Conservation (phyloP, 2,888 invertebrate species). For the Tiliacea citrago region DNA sequence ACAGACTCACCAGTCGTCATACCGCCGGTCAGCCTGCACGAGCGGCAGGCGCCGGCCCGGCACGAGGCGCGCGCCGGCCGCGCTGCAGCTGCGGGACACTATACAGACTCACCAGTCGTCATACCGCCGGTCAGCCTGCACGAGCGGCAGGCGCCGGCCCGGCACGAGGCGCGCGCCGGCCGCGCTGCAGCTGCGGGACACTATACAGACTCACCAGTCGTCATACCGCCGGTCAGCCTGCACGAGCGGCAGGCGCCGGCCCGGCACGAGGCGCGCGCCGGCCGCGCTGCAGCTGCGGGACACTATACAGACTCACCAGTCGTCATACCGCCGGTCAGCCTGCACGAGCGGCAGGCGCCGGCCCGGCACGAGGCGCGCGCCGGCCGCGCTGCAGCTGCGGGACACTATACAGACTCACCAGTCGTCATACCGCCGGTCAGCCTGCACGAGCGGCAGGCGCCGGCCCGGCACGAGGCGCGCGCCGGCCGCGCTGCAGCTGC, state of each 20-base stretch:
- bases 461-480: slow-evolving; percentile 94
- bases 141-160: slow-evolving; percentile 89
- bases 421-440: slow-evolving; percentile 90
- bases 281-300: no score
- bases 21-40: slow-evolving; percentile 83
- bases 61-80: slow-evolving; percentile 93
- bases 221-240: slow-evolving; percentile 88
- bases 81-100: no score
- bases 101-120: slow-evolving; percentile 92
- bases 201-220: slow-evolving; percentile 92
- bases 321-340: slow-evolving; percentile 88
- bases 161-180: slow-evolving; percentile 94
- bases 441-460: slow-evolving; percentile 82
- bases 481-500: no score
- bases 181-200: no score
- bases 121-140: slow-evolving; percentile 85
- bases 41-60: slow-evolving; percentile 91
- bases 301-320: slow-evolving; percentile 92
- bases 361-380: slow-evolving; percentile 94
- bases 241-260: slow-evolving; percentile 87
- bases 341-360: slow-evolving; percentile 85
- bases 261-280: slow-evolving; percentile 94
- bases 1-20: slow-evolving; percentile 92
- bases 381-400: no score
- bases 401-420: slow-evolving; percentile 92